Evolutionary conservation across 2,113 vertebrate genomes (phyloP), one percentile per base, ranked within the genome.

Genomic region (Psittacus erithacus): DNA sequence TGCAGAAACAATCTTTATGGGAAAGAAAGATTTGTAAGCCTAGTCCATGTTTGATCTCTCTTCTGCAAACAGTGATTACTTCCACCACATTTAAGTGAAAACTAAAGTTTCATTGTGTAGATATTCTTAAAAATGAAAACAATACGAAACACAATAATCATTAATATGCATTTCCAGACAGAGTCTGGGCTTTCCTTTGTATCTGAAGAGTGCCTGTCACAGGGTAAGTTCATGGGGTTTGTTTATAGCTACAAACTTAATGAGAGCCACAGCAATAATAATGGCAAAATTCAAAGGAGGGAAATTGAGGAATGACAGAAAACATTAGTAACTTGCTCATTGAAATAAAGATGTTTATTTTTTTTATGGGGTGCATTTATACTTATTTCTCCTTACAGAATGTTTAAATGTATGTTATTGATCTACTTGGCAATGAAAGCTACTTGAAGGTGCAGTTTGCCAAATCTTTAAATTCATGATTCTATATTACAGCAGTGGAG

Each of bases 11-110:
- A 86, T 91, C 74, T 92, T 95, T 90, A 94, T 67, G 67, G 67
- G 49, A 82, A 88, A 59, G 52, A 76, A 95, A 95, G 82, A 92
- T 93, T 94, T 94, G 93, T 95, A 95, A 95, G 63, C 57, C 46
- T 74, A 57, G 74, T 85, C 70, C 1, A 2, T 77, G 53, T 92
- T 92, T 96, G 82, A 91, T 91, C 91, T 94, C 19, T 73, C 49
- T 85, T 85, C 74, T 90, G 87, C 44, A 84, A 96, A 92, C 70
- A 93, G 53, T 50, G 65, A 82, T 96, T 92, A 69, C 38, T 88
- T 95, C 78, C 67, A 76, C 63, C 67, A 90, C 79, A 90, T 38
- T 77, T 69, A 96, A 87, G 71, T 82, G 75, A 93, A 95, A 95
- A 90, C 69, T 84, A 33, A 92, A 68, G 6, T 64, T 82, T 71